Evolutionary conservation across 2,797 vertebrate species (phyloP), one percentile per base, ranked within the genome.

Genomic region (Poecilia wingei): DNA sequence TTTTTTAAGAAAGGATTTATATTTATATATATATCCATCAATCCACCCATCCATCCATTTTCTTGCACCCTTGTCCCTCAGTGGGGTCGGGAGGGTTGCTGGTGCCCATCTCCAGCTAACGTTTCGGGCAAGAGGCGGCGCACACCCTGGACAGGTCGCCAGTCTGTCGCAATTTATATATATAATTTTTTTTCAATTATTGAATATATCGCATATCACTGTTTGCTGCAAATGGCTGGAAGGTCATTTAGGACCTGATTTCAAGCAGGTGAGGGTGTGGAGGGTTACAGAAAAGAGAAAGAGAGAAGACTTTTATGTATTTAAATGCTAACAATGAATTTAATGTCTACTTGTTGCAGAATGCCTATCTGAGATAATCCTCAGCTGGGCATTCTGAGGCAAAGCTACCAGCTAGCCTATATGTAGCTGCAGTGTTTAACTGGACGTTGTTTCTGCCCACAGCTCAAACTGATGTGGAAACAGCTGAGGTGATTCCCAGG

Each of bases 401-500:
- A 33, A 18, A 16, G 14, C 59, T 1, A 4, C 31, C 31, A 33
- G 59, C 59, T 33, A 31, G 14, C 3, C 13, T 33, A 0, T 31
- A 33, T 36, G 31, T 33, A 18, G 5, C 10, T 49, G 28, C 72
- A 14, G 20, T 78, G 55, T 86, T 74, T 90, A 61, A 89, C 78
- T 69, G 12, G 45, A 72, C 46, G 6, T 88, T 70, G 51, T 82
- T 66, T 68, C 49, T 78, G 53, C 74, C 75, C 51, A 45, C 87
- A 95, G 95, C 77, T 36, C 87, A 87, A 71, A 75, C 91, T 31
- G 90, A 89, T 75, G 81, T 82, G 82, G 92, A 95, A 75, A 93
- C 88, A 18, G 94, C 95, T 49, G 85, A 93, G 76, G 94, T 94
- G 81, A 88, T 95, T 82, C 95, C 93, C 43, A 68, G 86, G 78